Conservation (phyloP, 2,888 invertebrate species). For the Dascillus cervinus region DNA sequence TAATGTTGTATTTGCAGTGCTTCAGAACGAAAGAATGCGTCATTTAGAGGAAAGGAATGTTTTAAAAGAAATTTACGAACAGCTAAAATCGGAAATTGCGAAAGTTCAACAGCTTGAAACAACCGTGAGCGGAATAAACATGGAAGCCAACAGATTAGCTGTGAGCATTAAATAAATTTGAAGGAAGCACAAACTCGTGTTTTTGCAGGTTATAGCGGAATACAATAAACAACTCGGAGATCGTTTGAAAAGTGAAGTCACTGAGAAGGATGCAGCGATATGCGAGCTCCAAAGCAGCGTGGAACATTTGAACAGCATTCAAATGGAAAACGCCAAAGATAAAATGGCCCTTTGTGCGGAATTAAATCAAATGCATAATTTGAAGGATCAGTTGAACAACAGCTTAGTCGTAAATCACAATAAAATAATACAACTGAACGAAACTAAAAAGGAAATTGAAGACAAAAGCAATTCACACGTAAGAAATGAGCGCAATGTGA, state of each 20-base stretch:
- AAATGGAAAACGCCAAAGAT: constrained; percentile 33
- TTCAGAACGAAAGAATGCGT: constrained; percentile 32
- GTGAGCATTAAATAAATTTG: too few species aligned
- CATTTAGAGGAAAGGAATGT: constrained; percentile 35
- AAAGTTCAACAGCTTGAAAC: constrained; percentile 33
- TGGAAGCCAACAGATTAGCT: constrained; percentile 35
- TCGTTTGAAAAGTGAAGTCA: constrained; percentile 32
- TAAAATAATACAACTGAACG: constrained; percentile 27
- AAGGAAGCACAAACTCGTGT: too few species aligned
- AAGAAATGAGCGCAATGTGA: too few species aligned
- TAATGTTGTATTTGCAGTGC: constrained; percentile 23
- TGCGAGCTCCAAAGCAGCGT: constrained; percentile 29
- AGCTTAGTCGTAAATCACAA: constrained; percentile 30
- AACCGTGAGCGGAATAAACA: constrained; percentile 28
- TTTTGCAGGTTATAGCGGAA: constrained; percentile 32
- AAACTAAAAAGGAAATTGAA: constrained; percentile 29
- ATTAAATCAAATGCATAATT: constrained; percentile 31
- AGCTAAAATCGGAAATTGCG: constrained; percentile 30
- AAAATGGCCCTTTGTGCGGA: constrained; percentile 35
- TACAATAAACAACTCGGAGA: constrained; percentile 37
- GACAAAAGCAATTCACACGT: constrained; percentile 21
- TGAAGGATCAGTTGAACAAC: constrained; percentile 31
- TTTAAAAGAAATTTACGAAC: constrained; percentile 32
- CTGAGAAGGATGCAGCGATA: constrained; percentile 31
- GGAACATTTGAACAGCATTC: constrained; percentile 31